These are phyloP conservation scores for Coleophora flavipennella DNA, from an alignment of 2,888 invertebrate species.

Conservation along the genomic window DNA sequence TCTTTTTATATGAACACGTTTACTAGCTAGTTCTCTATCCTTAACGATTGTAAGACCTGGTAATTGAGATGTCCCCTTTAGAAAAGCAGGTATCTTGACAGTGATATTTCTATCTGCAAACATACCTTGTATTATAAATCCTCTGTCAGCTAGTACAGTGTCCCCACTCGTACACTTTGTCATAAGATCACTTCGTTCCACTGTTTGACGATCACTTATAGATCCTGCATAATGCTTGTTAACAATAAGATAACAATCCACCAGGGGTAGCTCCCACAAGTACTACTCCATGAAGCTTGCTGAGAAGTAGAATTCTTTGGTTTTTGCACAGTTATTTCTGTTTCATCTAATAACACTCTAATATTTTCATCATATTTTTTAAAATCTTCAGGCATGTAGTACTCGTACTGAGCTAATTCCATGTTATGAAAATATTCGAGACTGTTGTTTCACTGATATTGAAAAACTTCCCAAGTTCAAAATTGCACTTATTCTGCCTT, in stretches of 20 bases:
- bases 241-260: constrained; percentile 8
- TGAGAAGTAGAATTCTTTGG: constrained; percentile 8
- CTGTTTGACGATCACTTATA: constrained; percentile 9
- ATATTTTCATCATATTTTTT: constrained; percentile 1
- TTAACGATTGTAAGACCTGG: constrained; percentile 8
- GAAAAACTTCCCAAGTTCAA: background rate
- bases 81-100: background rate
- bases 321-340: constrained; percentile 7
- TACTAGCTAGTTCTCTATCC: constrained; percentile 5
- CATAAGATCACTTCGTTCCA: constrained; percentile 5
- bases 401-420: constrained; percentile 2
- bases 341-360: constrained; percentile 7
- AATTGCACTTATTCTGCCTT: constrained; percentile 2
- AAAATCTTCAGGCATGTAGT: constrained; percentile 3
- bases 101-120: too few species aligned
- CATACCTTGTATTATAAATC: too few species aligned
- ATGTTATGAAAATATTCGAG: constrained; percentile 1
- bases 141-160: constrained; percentile 1
- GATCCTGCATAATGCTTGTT: constrained; percentile 10
- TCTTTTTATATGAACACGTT: constrained; percentile 4
- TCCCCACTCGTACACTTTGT: constrained; percentile 4
- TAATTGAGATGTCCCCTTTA: constrained; percentile 13
- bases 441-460: background rate
- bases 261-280: constrained; percentile 11
- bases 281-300: constrained; percentile 9